phyloP scores from a whole-genome alignment of 2,113 vertebrate genomes.

The Saccopteryx leptura region DNA sequence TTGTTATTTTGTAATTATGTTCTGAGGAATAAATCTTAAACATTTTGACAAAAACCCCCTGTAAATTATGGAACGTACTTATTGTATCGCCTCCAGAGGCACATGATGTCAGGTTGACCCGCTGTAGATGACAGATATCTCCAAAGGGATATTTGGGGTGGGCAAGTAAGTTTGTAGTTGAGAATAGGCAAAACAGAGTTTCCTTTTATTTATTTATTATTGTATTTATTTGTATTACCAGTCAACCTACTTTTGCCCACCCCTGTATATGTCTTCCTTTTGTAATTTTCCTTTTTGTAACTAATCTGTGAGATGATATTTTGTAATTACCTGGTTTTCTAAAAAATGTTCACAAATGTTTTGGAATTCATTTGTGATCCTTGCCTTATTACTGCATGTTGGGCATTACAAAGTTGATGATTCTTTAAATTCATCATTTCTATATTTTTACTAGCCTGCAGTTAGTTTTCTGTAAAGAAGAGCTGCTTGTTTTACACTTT shows the following conservation, averaged over 20 bases:
- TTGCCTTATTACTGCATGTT: not conserved
- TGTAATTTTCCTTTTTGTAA: not conserved
- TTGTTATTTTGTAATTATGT: not conserved
- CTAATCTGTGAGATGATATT: not conserved
- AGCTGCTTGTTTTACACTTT: not conserved
- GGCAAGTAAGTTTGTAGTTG: not conserved
- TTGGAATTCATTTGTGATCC: not conserved
- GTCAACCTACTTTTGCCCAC: not conserved
- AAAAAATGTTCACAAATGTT: not conserved
- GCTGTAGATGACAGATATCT: accelerated
- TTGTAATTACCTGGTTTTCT: not conserved
- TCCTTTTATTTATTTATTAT: not conserved
- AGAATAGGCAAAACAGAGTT: not conserved
- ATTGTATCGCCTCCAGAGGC: accelerated
- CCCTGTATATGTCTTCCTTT: not conserved
- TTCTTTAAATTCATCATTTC: not conserved
- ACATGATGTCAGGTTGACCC: too few relatives aligned
- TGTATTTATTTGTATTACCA: not conserved
- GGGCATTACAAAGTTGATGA: not conserved
- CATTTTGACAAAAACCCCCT: not conserved
- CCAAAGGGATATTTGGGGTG: not conserved
- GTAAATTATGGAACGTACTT: accelerated
- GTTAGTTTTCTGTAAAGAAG: constrained; percentile 43
- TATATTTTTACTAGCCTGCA: not conserved
- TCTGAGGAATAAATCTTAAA: not conserved